Base-by-base conservation (phyloP, 2,888 invertebrate genomes). In the Eupithecia vulgata region DNA sequence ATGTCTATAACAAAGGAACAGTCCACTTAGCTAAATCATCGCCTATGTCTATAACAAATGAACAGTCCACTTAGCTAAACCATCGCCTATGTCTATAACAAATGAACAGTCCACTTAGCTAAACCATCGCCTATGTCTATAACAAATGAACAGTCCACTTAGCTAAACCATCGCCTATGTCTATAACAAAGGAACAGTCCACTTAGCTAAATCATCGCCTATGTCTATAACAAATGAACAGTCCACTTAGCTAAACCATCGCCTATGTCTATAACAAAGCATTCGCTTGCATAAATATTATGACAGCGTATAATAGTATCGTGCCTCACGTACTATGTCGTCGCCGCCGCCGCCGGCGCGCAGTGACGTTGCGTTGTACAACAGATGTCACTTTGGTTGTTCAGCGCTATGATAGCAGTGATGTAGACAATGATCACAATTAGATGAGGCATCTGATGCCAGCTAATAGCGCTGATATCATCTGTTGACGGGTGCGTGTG, bases 401-500 rank as follows among this genome's bases (percentile, higher is more conserved):
- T 34, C 34, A 34, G 61, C 61, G 30, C 61, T 21, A 17, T 12
- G 30, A 15, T 57, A 57, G 13, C 25, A 15, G 59, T 61, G 30
- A 30, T 61, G 48, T 52, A 10, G 34, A 61, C 61, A 67, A 72
- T 68, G 67, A 67, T 30, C 21, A 64, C 72, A 72, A 75, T 75
- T 66, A 75, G 45, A 72, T 70, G 72, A 72, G 42, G 72, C 66
- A 68, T 67, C 69, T 62, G 74, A 74, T 75, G 72, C 25, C 25
- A 25, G 74, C 73, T 76, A 75, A 68, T 59, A 62, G 57, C 34
- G 69, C 35, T 78, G 78, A 78, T 76, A 76, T 78, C 74, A 76
- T 68, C 76, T 40, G 71, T 42, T 42, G 71, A 68, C 72, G 61
- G 35, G 57, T 75, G 72, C 72, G 72, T 70, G 59, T 62, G 70